These are phyloP conservation scores for Odiellus spinosus DNA, from an alignment of 2,888 invertebrate genomes.

Conservation along the genomic window DNA sequence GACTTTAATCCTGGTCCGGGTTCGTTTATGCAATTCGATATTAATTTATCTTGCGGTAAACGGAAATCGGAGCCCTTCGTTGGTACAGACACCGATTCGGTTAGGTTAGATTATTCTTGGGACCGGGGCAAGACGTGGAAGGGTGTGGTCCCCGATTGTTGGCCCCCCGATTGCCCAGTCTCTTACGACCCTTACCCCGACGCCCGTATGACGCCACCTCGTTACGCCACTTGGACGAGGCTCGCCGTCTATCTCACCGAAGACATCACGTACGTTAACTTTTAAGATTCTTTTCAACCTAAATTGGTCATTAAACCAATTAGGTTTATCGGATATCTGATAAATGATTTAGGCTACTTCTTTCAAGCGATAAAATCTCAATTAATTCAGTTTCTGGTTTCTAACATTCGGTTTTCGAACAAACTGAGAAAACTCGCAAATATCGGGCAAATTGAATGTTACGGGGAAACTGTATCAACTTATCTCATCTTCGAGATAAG, in stretches of 20 bases:
- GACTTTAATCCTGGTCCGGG: conserved; percentile 30
- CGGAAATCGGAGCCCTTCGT: too few relatives aligned
- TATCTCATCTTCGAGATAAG: too few relatives aligned
- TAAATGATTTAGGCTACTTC: too few relatives aligned
- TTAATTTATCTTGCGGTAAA: conserved; percentile 29
- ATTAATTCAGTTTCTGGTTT: too few relatives aligned
- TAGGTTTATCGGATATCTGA: too few relatives aligned
- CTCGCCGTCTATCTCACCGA: conserved; percentile 29
- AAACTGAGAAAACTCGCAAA: too few relatives aligned
- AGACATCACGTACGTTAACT: conserved; percentile 27
- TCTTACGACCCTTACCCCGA: conserved; percentile 25
- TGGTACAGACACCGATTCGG: conserved; percentile 8
- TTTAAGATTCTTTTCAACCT: background rate
- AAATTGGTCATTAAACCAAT: too few relatives aligned
- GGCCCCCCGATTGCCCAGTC: conserved; percentile 28
- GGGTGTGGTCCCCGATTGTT: conserved; percentile 28
- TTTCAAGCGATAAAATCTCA: too few relatives aligned
- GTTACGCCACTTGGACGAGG: conserved; percentile 30
- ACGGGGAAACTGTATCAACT: too few relatives aligned
- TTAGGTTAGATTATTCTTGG: conserved; percentile 30
- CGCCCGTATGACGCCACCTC: conserved; percentile 21
- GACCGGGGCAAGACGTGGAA: conserved; percentile 31
- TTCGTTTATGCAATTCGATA: conserved; percentile 33
- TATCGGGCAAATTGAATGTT: too few relatives aligned
- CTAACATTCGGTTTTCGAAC: too few relatives aligned